These are phyloP conservation scores for Myathropa florea DNA, from an alignment of 2,888 invertebrate genomes.

Conservation along the genomic window DNA sequence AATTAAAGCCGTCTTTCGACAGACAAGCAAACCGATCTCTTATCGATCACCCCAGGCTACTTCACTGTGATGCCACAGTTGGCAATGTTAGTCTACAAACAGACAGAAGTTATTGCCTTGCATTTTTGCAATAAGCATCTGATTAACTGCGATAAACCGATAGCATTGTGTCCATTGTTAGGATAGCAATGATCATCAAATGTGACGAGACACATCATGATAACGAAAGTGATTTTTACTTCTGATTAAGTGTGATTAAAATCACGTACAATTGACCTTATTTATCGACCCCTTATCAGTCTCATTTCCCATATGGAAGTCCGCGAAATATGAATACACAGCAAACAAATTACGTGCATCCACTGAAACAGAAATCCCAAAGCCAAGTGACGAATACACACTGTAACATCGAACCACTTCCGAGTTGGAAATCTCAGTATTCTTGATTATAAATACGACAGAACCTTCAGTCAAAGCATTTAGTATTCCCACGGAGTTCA, in stretches of 20 bases:
- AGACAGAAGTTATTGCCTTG: background rate
- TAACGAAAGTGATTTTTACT: background rate
- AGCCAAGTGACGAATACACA: background rate
- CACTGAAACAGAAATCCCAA: constrained; percentile 16
- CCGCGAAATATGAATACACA: background rate
- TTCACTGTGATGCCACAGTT: background rate
- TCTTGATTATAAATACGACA: constrained; percentile 39
- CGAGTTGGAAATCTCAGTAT: constrained; percentile 25
- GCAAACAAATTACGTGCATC: constrained; percentile 1
- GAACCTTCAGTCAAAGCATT: constrained; percentile 15
- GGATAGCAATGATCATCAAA: background rate
- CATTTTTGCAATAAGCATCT: constrained; percentile 15
- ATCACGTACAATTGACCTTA: background rate
- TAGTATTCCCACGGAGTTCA: constrained; percentile 33
- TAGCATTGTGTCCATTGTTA: background rate
- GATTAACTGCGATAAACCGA: background rate
- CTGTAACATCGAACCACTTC: constrained; percentile 11
- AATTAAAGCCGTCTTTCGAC: background rate
- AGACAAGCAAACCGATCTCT: background rate
- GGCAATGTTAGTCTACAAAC: background rate
- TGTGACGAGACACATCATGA: constrained; percentile 2
- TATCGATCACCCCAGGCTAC: background rate
- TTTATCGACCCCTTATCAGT: constrained; percentile 3
- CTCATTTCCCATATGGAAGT: constrained; percentile 3
- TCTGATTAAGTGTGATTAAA: background rate